Percentiles rank a stretch among this genome's conserved stretches.
Evolutionary conservation across 2,113 vertebrate species (phyloP).

Genomic region (Mustela nigripes): DNA sequence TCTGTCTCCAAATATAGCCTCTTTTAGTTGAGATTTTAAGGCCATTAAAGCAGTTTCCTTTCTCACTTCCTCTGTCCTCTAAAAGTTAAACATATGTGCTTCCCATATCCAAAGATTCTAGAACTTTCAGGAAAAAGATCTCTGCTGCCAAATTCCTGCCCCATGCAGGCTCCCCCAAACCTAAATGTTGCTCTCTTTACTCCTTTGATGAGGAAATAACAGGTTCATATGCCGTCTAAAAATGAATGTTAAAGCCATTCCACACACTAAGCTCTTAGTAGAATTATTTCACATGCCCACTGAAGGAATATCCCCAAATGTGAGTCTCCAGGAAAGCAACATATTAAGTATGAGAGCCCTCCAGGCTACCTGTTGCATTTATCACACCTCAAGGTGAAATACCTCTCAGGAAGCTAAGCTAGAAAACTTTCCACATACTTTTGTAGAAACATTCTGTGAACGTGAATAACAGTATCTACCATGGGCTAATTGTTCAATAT

Average conservation of each 20-base stretch:
- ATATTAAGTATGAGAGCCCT: background rate
- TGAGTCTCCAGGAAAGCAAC: background rate
- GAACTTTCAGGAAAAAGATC: background rate
- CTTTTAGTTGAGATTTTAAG: background rate
- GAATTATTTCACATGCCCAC: background rate
- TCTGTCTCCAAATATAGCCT: background rate
- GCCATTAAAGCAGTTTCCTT: background rate
- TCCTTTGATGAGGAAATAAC: background rate
- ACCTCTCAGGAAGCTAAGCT: background rate
- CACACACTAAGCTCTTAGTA: background rate
- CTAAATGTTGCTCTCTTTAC: background rate
- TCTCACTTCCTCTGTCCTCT: background rate
- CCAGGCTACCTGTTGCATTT: background rate
- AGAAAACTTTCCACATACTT: background rate
- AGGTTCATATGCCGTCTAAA: background rate
- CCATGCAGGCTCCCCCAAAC: background rate
- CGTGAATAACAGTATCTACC: background rate
- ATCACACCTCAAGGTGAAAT: background rate
- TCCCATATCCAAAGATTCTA: background rate
- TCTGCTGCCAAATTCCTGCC: background rate
- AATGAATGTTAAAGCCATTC: background rate
- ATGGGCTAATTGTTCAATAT: background rate
- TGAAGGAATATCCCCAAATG: background rate
- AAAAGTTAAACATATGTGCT: background rate
- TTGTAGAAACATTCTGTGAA: background rate